Evolutionary conservation across 2,797 vertebrate genomes (phyloP).

Genomic region (Enteromius argenteus): DNA sequence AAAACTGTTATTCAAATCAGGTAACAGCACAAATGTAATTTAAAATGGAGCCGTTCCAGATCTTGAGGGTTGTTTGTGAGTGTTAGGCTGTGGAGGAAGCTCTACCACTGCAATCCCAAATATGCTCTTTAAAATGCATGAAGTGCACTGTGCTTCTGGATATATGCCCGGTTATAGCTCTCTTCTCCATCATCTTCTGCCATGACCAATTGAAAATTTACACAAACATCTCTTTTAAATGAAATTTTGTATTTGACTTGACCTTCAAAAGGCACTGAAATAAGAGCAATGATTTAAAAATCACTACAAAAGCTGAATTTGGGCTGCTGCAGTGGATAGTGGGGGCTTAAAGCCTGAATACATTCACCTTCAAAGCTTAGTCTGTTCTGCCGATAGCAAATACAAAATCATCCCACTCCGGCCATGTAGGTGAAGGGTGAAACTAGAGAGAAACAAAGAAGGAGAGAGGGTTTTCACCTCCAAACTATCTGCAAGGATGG

Average conservation of each 20-base stretch:
- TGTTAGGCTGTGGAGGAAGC: not conserved
- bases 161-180: not conserved
- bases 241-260: conserved; percentile 9
- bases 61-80: not conserved
- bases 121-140: conserved; percentile 8
- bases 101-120: conserved; percentile 4
- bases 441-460: conserved; percentile 7
- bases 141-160: not conserved
- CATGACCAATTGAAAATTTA: not conserved
- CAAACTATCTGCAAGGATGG: conserved; percentile 36
- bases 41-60: not conserved
- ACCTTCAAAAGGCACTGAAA: not conserved
- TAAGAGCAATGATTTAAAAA: conserved; percentile 8
- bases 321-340: conserved; percentile 38
- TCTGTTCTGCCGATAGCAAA: conserved; percentile 48
- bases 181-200: conserved; percentile 7
- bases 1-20: not conserved
- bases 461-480: conserved; percentile 31
- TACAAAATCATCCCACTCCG: conserved; percentile 27
- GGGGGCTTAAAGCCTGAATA: conserved; percentile 26
- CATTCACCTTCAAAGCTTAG: conserved; percentile 54
- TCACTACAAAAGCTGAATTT: conserved; percentile 49
- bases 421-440: conserved; percentile 54
- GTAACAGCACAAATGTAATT: not conserved
- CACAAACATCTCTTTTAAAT: conserved; percentile 14